A percentile compares a stretch with the other conserved stretches of the same genome.
phyloP scores from a whole-genome alignment of 2,797 vertebrate species.

The Typhlichthys subterraneus region DNA sequence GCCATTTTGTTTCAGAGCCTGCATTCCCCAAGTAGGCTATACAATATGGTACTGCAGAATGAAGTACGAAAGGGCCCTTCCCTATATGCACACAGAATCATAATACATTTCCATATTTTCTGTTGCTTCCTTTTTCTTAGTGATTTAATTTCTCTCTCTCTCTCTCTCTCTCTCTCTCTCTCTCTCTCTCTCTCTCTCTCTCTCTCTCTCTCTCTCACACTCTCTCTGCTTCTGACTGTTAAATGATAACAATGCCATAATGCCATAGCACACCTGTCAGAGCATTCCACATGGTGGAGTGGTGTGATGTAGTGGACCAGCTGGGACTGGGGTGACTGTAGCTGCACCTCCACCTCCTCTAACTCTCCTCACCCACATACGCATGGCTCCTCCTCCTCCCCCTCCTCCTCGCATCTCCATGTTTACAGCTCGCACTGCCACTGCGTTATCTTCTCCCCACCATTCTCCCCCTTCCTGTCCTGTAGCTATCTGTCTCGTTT shows the following conservation, averaged over 20 bases:
- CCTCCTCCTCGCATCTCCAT: neutral
- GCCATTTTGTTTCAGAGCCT: conserved; percentile 49
- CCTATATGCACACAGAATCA: conserved; percentile 11
- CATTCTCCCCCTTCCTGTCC: neutral
- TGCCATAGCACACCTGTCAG: too few species aligned
- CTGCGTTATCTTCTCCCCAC: neutral
- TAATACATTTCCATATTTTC: neutral
- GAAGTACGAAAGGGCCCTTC: conserved; percentile 33
- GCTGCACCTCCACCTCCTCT: too few species aligned
- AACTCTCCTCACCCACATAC: too few species aligned
- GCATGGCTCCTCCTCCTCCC: too few species aligned
- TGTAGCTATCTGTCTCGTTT: conserved; percentile 23
- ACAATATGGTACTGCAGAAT: conserved; percentile 20
- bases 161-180: neutral
- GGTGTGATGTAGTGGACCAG: too few species aligned
- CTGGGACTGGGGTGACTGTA: too few species aligned
- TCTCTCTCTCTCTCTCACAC: neutral
- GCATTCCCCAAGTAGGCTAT: too few species aligned
- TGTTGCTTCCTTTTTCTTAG: neutral
- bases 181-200: neutral
- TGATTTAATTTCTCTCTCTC: neutral
- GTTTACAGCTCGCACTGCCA: conserved; percentile 1
- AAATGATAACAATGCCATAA: too few species aligned
- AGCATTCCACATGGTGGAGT: too few species aligned
- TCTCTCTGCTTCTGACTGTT: neutral